Base-by-base conservation (phyloP, 2,113 vertebrate species). In the Empidonax traillii region DNA sequence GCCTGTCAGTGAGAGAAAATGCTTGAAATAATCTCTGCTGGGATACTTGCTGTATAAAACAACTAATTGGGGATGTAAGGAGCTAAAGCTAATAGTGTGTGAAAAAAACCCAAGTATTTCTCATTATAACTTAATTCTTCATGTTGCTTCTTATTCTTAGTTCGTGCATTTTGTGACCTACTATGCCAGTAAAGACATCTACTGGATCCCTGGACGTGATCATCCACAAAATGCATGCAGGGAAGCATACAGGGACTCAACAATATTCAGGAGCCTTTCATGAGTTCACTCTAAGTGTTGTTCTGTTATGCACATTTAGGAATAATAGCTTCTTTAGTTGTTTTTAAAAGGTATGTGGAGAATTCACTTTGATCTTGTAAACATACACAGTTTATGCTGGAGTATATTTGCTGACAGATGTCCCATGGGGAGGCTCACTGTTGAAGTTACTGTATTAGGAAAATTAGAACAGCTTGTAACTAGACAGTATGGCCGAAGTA, bases 1-100 rank as follows among this genome's bases (percentile, higher is more conserved):
- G 98, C 67, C 99, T 99, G 95, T 5, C 65, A 72, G 27, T 46
- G 19, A 37, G 39, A 76, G 11, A 77, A 58, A 80, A 39, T 35
- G 20, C 51, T 43, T 63, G 35, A 76, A 39, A 66, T 58, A 52
- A 35, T 41, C 21, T 65, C 21, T 44, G 6, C 22, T 77, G 55
- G 14, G 53, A 74, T 14, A 35, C 9, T 14, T 39, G 23, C 30
- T 65, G 10, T 56, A 30, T 44, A 43, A 52, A 79, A 59, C 43
- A 52, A 47, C 33, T 15, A 15, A 59, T 7, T 4, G 49, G 25
- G 25, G 77, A 58, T 55, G 21, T 39, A 51, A 63, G 68, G 31
- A 77, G 49, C 37, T 75, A 53, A 62, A 90, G 39, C 22, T 83
- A 35, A 46, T 19, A 37, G 6, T 43, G 21, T 6, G 9, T 75